These are phyloP conservation scores for Acanthurus lineatus DNA, from an alignment of 2,797 vertebrate species.

Conservation along the genomic window DNA sequence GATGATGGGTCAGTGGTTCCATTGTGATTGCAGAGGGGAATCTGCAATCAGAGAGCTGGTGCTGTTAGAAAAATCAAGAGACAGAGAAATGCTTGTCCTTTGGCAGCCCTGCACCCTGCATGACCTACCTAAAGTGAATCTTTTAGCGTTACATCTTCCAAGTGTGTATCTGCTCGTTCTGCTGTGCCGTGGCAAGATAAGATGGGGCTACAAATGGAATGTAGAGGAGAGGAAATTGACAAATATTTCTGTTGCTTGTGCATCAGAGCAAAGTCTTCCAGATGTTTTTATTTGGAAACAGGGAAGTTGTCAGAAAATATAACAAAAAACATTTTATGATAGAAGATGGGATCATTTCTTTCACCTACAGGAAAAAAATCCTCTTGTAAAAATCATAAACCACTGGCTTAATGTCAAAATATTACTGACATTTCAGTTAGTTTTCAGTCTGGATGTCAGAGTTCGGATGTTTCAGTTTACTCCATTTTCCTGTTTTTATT, in stretches of 20 bases:
- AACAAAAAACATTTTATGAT: background rate
- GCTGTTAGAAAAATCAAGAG: conserved; percentile 16
- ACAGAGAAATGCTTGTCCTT: conserved; percentile 4
- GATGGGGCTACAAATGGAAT: conserved; percentile 27
- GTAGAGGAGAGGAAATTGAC: conserved; percentile 54
- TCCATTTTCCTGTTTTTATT: background rate
- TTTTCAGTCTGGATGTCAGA: background rate
- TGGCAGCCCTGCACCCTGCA: background rate
- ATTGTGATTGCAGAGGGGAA: conserved; percentile 18
- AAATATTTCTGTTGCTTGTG: conserved; percentile 33
- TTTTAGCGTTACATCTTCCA: conserved; percentile 13
- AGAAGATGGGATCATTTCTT: background rate
- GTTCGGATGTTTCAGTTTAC: background rate
- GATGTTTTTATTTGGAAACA: conserved; percentile 20
- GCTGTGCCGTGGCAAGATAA: conserved; percentile 9
- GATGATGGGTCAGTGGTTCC: conserved; percentile 13
- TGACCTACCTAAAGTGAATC: background rate
- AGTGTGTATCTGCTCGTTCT: background rate
- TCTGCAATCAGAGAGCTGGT: conserved; percentile 14
- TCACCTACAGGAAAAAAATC: background rate
- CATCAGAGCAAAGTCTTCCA: conserved; percentile 7
- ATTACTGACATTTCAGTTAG: background rate
- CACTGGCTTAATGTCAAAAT: background rate
- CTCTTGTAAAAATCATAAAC: background rate
- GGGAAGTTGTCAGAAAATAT: conserved; percentile 8